A percentile compares a stretch with the other conserved stretches of the same genome.
Conservation (phyloP, 2,113 vertebrate species). For the Craseonycteris thonglongyai region DNA sequence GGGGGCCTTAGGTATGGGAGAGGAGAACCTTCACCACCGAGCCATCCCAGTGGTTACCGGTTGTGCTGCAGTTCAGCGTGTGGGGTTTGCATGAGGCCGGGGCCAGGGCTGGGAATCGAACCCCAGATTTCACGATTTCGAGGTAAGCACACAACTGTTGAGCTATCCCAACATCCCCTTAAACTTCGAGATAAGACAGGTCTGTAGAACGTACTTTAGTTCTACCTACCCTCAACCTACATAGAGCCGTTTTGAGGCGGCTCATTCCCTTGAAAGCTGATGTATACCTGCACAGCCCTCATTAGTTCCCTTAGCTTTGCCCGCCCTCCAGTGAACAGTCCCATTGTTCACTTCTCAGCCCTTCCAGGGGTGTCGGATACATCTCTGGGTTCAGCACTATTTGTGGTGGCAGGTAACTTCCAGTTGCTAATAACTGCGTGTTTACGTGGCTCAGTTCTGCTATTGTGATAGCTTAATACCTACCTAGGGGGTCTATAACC, state of each 20-base stretch:
- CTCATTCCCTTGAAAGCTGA: neutral
- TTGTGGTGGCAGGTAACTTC: neutral
- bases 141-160: too few relatives aligned
- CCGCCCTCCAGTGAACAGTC: neutral
- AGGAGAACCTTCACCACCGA: too few relatives aligned
- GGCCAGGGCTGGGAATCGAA: too few relatives aligned
- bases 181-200: neutral
- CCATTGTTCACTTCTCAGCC: neutral
- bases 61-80: too few relatives aligned
- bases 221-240: neutral
- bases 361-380: neutral
- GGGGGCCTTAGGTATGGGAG: too few relatives aligned
- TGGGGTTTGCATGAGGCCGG: too few relatives aligned
- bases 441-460: neutral
- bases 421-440: neutral
- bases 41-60: too few relatives aligned
- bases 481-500: neutral
- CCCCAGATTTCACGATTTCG: too few relatives aligned
- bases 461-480: neutral
- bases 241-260: neutral
- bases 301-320: neutral
- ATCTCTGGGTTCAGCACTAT: neutral
- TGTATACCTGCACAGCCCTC: neutral
- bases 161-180: too few relatives aligned
- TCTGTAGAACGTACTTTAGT: neutral